Percentiles rank a stretch among this genome's conserved stretches.
Evolutionary conservation across 2,113 vertebrate genomes (phyloP).

Genomic region (Cheilinus undulatus): DNA sequence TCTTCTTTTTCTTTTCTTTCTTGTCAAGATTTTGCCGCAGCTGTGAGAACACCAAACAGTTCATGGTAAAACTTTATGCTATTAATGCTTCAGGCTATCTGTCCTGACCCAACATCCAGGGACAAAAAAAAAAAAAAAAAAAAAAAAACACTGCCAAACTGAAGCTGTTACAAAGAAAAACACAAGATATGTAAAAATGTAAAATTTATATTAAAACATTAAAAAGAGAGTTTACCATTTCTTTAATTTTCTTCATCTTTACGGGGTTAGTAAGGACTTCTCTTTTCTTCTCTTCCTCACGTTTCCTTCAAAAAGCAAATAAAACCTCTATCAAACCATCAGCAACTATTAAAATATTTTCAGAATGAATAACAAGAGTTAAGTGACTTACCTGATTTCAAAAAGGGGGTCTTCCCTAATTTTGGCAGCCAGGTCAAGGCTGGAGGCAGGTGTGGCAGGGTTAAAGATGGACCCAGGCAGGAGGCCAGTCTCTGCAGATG

Average conservation of each 20-base stretch:
- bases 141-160: too few relatives aligned
- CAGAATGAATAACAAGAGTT: not conserved
- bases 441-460: slow-evolving; percentile 83
- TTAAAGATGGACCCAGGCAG: slow-evolving; percentile 95
- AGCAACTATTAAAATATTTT: not conserved
- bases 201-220: not conserved
- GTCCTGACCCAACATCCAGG: not conserved
- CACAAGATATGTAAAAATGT: too few relatives aligned
- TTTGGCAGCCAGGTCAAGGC: slow-evolving; percentile 94
- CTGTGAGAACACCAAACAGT: slow-evolving; percentile 69
- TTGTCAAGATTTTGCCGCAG: slow-evolving; percentile 92
- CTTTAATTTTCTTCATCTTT: slow-evolving; percentile 98
- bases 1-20: slow-evolving; percentile 86
- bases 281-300: slow-evolving; percentile 95
- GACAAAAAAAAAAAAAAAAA: not conserved
- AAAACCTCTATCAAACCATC: not conserved
- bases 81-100: not conserved
- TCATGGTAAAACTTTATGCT: too few relatives aligned
- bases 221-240: slow-evolving; percentile 84
- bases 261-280: slow-evolving; percentile 95
- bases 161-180: too few relatives aligned
- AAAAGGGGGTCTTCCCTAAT: slow-evolving; percentile 97
- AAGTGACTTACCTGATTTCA: slow-evolving; percentile 87
- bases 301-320: slow-evolving; percentile 84
- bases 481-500: slow-evolving; percentile 90